These are phyloP conservation scores for Drosophila simulans DNA, from an alignment of 1,140 invertebrate species.

Conservation along the genomic window DNA sequence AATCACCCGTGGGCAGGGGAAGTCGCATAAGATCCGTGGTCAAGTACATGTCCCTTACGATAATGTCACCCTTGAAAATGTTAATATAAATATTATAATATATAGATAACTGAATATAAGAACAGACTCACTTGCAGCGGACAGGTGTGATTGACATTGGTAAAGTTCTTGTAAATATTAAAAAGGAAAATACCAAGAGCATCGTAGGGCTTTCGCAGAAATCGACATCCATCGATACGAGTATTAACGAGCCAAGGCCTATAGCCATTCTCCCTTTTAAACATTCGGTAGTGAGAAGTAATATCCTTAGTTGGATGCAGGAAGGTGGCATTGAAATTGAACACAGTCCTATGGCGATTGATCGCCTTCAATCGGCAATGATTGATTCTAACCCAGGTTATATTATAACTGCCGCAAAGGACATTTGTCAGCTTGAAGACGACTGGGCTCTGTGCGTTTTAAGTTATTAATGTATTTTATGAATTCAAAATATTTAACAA, in stretches of 20 bases:
- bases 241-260: conserved; percentile 16
- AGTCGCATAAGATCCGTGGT: conserved; percentile 7
- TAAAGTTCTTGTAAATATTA: conserved; percentile 21
- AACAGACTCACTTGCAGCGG: conserved; percentile 11
- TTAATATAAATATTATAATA: too few species aligned
- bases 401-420: conserved; percentile 10
- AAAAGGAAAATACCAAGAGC: conserved; percentile 13
- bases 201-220: conserved; percentile 11
- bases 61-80: conserved; percentile 6
- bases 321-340: conserved; percentile 20
- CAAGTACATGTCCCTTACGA: conserved; percentile 18
- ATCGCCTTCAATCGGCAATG: conserved; percentile 21
- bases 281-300: conserved; percentile 1
- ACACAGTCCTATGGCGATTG: conserved; percentile 7
- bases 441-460: conserved; percentile 1
- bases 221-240: conserved; percentile 12
- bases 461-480: neutral
- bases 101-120: too few species aligned
- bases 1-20: conserved; percentile 11
- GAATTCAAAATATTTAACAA: neutral
- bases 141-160: conserved; percentile 28
- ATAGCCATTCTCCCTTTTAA: conserved; percentile 21
- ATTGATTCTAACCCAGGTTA: conserved; percentile 21
- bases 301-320: conserved; percentile 9
- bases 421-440: conserved; percentile 27